Base-by-base conservation (phyloP, 35 echinoderm and acorn worm genomes). In the Eucidaris tribuloides region DNA sequence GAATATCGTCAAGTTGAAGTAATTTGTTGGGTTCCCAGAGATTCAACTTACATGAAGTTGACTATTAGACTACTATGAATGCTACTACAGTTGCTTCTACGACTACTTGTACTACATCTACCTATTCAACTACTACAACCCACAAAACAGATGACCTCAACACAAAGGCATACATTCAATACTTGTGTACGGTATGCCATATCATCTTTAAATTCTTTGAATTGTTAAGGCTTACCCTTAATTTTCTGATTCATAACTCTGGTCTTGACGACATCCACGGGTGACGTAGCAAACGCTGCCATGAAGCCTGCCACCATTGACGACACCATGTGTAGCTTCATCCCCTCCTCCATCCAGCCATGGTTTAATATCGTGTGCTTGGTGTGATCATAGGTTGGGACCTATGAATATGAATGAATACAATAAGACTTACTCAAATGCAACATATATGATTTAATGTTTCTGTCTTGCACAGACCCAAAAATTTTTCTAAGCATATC, bases 211-310 rank as follows among this genome's bases (percentile, higher is more conserved):
- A 38, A 68, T 68, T 35, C 35, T 68, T 38, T 30, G 6, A 34
- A 4, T 68, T 68, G 13, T 38, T 1, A 62, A 17, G 38, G 30
- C 81, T 82, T 42, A 98, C 95, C 95, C 86, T 92, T 85, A 32
- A 98, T 93, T 50, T 93, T 82, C 58, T 98, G 95, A 58, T 92
- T 98, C 95, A 98, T 98, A 14, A 98, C 71, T 61, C 95, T 93
- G 3, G 95, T 98, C 87, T 98, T 98, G 49, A 98, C 77, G 39
- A 98, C 90, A 86, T 98, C 95, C 18, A 93, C 78, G 1, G 95
- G 95, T 50, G 95, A 98, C 28, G 95, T 85, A 5, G 87, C 85
- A 5, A 86, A 14, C 4, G 95, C 90, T 56, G 77, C 70, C 86
- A 98, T 87, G 43, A 98, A 93, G 20, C 95, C 95, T 62, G 95